Evolutionary conservation across 2,888 invertebrate species (phyloP).

Genomic region (Hemistola chrysoprasaria): DNA sequence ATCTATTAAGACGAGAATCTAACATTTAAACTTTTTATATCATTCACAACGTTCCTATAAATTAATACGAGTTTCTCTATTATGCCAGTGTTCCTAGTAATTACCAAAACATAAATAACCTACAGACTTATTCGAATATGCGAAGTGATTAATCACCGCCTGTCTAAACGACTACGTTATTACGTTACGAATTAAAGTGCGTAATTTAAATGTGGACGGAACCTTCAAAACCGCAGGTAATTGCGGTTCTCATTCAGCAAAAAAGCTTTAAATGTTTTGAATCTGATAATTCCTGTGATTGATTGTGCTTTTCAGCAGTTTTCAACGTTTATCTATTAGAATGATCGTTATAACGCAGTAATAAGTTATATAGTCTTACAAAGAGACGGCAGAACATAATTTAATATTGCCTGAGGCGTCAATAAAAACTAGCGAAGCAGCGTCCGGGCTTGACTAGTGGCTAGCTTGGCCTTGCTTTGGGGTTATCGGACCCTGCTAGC

Average conservation of each 20-base stretch:
- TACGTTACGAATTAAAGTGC: conserved; percentile 33
- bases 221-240: conserved; percentile 24
- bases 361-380: conserved; percentile 24
- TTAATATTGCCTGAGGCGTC: conserved; percentile 44
- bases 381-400: conserved; percentile 41
- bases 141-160: conserved; percentile 57
- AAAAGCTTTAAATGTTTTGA: too few relatives aligned
- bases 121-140: conserved; percentile 51
- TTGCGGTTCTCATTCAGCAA: conserved; percentile 13
- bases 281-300: too few relatives aligned
- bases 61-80: conserved; percentile 43
- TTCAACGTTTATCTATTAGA: neutral
- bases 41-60: too few relatives aligned
- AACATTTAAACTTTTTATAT: too few relatives aligned
- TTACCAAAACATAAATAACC: conserved; percentile 60
- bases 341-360: conserved; percentile 1
- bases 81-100: conserved; percentile 49
- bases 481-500: conserved; percentile 79
- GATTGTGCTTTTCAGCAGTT: too few relatives aligned
- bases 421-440: conserved; percentile 56
- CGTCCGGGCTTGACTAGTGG: conserved; percentile 35
- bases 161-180: conserved; percentile 43
- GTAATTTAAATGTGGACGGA: conserved; percentile 12
- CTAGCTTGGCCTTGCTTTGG: conserved; percentile 72
- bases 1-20: too few relatives aligned